Conservation (phyloP, 2,888 invertebrate species). For the Nineta flava region DNA sequence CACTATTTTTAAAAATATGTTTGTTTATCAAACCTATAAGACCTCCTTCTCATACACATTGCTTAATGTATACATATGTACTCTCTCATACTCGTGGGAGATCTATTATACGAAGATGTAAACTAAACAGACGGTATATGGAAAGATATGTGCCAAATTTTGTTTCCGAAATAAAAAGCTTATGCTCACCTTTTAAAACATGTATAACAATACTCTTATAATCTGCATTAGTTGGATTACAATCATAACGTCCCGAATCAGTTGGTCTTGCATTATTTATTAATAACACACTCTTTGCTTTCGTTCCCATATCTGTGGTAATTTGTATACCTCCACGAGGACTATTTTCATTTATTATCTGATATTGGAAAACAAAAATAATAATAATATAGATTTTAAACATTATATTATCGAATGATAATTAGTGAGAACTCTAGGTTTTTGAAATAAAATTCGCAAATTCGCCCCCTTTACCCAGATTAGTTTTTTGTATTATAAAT, state of each 20-base stretch:
- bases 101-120: no score
- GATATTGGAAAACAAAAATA: no score
- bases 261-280: not conserved
- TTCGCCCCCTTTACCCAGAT: no score
- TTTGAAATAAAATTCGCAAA: not conserved
- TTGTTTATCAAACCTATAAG: no score
- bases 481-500: no score
- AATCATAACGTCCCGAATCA: not conserved
- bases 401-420: not conserved
- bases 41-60: no score
- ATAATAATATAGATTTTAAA: not conserved
- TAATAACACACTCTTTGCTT: not conserved
- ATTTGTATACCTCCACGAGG: not conserved
- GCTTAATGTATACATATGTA: no score
- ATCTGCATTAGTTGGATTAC: conserved; percentile 1
- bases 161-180: not conserved
- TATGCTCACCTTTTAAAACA: not conserved
- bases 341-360: conserved; percentile 1
- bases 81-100: no score
- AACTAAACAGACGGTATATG: no score
- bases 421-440: not conserved
- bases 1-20: no score
- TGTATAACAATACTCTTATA: not conserved
- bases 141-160: no score
- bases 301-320: not conserved